These are phyloP conservation scores for Tinamus guttatus DNA, from an alignment of 2,113 vertebrate genomes.

Conservation along the genomic window DNA sequence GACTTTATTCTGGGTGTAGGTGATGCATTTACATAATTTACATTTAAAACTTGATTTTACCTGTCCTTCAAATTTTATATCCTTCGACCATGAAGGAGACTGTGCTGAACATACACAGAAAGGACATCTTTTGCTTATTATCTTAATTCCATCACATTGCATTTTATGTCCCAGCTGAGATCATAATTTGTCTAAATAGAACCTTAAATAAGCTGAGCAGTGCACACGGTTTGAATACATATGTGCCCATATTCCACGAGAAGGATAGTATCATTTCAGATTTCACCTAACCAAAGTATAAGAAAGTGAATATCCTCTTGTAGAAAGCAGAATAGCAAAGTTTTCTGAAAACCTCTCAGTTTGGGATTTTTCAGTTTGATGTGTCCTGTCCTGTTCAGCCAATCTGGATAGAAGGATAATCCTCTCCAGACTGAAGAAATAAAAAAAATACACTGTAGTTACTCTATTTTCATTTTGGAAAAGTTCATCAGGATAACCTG, in stretches of 20 bases:
- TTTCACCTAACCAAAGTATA: neutral
- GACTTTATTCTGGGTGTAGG: neutral
- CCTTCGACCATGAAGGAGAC: neutral
- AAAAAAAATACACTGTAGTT: neutral
- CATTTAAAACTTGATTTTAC: neutral
- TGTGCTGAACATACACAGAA: neutral
- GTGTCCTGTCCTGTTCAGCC: neutral
- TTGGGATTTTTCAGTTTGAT: neutral
- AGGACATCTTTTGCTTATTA: neutral
- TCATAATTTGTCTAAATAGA: neutral
- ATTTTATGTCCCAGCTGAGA: neutral
- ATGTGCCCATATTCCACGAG: neutral
- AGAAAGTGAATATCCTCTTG: neutral
- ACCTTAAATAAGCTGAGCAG: neutral
- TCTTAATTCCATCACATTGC: neutral
- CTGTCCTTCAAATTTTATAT: neutral
- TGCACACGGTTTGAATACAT: neutral
- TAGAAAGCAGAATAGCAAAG: neutral
- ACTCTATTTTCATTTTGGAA: neutral
- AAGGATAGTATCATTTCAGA: neutral
- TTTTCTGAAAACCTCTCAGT: neutral
- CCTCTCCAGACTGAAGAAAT: neutral
- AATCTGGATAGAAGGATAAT: neutral
- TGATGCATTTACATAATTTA: neutral
- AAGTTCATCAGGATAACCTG: neutral